phyloP scores from a whole-genome alignment of 2,113 vertebrate species.

The Oreochromis aureus region DNA sequence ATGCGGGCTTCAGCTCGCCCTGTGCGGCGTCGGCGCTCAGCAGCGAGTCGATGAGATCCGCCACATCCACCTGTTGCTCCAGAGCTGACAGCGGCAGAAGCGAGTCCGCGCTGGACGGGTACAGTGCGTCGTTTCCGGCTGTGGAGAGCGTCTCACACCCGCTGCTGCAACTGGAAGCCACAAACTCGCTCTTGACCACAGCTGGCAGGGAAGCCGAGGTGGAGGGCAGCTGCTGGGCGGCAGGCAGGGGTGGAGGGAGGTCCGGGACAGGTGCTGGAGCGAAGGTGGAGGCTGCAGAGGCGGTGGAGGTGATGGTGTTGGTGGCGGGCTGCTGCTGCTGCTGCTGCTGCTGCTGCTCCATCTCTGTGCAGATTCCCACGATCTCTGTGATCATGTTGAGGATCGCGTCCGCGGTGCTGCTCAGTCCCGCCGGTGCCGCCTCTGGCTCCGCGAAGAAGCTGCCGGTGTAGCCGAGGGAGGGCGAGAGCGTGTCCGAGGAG shows the following conservation, averaged over 20 bases:
- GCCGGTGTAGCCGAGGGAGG: constrained; percentile 81
- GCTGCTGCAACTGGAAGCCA: constrained; percentile 65
- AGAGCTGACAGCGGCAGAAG: constrained; percentile 31
- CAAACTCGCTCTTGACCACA: constrained; percentile 75
- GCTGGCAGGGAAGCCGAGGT: not conserved
- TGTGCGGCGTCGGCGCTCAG: constrained; percentile 38
- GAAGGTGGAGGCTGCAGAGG: constrained; percentile 28
- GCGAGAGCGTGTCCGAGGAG: constrained; percentile 73
- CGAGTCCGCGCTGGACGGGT: constrained; percentile 30
- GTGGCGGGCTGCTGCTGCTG: not conserved
- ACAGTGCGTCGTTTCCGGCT: constrained; percentile 43
- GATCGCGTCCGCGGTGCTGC: constrained; percentile 87
- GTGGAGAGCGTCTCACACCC: constrained; percentile 67
- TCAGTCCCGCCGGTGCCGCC: constrained; percentile 70
- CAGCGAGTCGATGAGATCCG: constrained; percentile 66
- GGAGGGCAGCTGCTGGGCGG: constrained; percentile 44
- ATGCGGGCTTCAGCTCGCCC: constrained; percentile 18
- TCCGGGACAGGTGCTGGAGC: not conserved
- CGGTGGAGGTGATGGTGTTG: constrained; percentile 18
- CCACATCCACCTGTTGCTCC: constrained; percentile 64
- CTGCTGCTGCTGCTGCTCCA: constrained; percentile 54
- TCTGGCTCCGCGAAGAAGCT: constrained; percentile 83
- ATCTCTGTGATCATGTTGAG: constrained; percentile 95
- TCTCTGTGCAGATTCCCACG: constrained; percentile 83
- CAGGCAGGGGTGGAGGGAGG: not conserved